phyloP scores from a whole-genome alignment of 2,113 vertebrate species.

The Austrofundulus limnaeus region DNA sequence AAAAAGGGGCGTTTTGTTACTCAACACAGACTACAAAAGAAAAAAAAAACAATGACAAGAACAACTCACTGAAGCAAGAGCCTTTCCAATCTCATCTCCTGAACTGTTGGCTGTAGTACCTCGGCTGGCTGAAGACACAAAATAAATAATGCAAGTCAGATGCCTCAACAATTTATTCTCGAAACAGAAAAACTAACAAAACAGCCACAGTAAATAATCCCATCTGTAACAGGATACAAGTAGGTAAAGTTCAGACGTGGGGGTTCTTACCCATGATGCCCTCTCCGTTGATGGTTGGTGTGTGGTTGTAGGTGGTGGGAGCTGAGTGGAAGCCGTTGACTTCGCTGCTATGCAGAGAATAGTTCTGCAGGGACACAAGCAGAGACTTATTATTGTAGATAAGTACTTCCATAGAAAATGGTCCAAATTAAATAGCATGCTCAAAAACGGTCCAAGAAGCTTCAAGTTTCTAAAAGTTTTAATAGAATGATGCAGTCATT shows the following conservation, averaged over 20 bases:
- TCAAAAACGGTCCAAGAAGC: no score
- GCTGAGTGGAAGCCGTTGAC: conserved; percentile 90
- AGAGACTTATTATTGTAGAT: conserved; percentile 52
- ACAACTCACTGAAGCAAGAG: conserved; percentile 92
- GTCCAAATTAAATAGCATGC: background rate
- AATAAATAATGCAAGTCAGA: conserved; percentile 45
- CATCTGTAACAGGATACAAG: no score
- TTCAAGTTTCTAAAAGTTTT: no score
- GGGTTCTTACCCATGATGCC: conserved; percentile 85
- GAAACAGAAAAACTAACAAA: conserved; percentile 18
- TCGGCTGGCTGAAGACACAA: conserved; percentile 82
- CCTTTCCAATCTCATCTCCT: conserved; percentile 97
- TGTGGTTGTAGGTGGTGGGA: conserved; percentile 87
- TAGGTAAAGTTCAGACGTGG: background rate
- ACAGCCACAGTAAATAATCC: no score
- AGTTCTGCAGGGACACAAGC: conserved; percentile 82
- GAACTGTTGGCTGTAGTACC: conserved; percentile 91
- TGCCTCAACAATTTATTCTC: no score
- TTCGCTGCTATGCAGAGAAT: conserved; percentile 90
- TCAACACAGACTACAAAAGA: background rate
- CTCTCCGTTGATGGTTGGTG: conserved; percentile 89
- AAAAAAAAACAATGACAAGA: conserved; percentile 30
- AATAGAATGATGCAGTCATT: no score
- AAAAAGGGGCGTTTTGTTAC: no score
- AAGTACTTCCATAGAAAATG: conserved; percentile 41